Evolutionary conservation across 37 sponge, comb jelly and placozoan genomes (phyloP).

Genomic region (Axinella damicornis): DNA sequence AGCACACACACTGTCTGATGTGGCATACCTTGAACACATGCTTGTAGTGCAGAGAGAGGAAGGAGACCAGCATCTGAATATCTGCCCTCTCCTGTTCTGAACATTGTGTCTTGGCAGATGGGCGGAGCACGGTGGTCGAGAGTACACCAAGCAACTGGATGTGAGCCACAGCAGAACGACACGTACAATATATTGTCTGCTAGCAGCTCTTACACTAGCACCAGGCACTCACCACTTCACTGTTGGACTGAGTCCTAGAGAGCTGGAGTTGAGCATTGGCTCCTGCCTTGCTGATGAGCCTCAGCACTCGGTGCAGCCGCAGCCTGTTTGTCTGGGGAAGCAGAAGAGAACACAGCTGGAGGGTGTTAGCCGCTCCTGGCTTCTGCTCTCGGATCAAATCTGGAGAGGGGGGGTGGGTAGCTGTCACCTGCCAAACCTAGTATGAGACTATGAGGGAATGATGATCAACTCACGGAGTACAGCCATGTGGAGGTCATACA

Average conservation of each 20-base stretch:
- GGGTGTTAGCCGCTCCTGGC: slow-evolving; percentile 20
- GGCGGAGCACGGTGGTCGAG: neutral
- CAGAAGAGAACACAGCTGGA: slow-evolving; percentile 64
- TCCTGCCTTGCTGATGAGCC: slow-evolving; percentile 55
- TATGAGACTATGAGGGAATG: neutral
- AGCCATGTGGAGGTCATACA: slow-evolving; percentile 62
- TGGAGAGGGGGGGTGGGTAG: neutral
- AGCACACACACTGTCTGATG: too few relatives aligned
- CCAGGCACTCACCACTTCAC: neutral
- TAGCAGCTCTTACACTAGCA: too few relatives aligned
- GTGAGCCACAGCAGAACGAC: too few relatives aligned
- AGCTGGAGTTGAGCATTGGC: slow-evolving; percentile 49
- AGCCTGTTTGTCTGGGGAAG: slow-evolving; percentile 43
- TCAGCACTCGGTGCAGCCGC: slow-evolving; percentile 42
- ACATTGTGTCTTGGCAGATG: neutral
- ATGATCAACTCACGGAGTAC: slow-evolving; percentile 28
- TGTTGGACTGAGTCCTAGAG: slow-evolving; percentile 32
- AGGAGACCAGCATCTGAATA: slow-evolving; percentile 20
- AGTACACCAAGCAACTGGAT: too few relatives aligned
- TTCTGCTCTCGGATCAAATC: slow-evolving; percentile 12
- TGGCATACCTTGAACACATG: slow-evolving; percentile 59
- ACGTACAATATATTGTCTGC: too few relatives aligned
- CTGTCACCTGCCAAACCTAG: neutral
- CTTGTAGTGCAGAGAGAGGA: slow-evolving; percentile 66
- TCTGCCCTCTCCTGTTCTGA: neutral